Percentiles rank a stretch among this genome's conserved stretches.
phyloP scores from a whole-genome alignment of 2,888 invertebrate genomes.

The Hololepta plana region DNA sequence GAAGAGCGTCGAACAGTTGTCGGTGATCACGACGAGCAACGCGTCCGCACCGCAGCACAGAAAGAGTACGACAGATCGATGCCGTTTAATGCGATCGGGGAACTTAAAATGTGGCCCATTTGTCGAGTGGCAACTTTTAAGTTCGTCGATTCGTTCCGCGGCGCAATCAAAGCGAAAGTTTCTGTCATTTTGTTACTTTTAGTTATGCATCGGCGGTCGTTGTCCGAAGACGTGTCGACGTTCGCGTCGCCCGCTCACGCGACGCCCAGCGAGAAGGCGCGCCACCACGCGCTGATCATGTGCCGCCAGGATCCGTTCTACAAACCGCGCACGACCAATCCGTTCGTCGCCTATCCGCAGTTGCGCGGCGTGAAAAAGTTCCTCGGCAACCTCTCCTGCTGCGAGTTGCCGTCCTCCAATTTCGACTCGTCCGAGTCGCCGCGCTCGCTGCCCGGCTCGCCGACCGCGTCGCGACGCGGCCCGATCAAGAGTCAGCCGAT shows the following conservation, averaged over 20 bases:
- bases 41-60: constrained; percentile 20
- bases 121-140: too few relatives aligned
- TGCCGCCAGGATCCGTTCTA: constrained; percentile 70
- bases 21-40: constrained; percentile 17
- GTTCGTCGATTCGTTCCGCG: too few relatives aligned
- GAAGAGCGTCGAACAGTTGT: constrained; percentile 30
- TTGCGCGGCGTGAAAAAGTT: constrained; percentile 71
- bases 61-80: constrained; percentile 21
- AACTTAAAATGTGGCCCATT: too few relatives aligned
- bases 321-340: constrained; percentile 50
- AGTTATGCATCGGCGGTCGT: constrained; percentile 53
- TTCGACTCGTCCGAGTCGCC: constrained; percentile 17
- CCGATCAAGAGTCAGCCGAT: constrained; percentile 28
- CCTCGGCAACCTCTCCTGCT: constrained; percentile 61
- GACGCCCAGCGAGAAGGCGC: constrained; percentile 55
- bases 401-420: constrained; percentile 57
- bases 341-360: constrained; percentile 55
- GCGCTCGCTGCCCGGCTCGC: constrained; percentile 35
- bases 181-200: constrained; percentile 13
- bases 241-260: constrained; percentile 31
- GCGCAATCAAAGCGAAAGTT: not conserved
- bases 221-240: constrained; percentile 49
- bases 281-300: constrained; percentile 61
- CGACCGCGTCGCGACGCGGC: constrained; percentile 26
- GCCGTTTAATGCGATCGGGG: too few relatives aligned